These are phyloP conservation scores for Trachops cirrhosus DNA, from an alignment of 2,797 vertebrate species.

Conservation along the genomic window DNA sequence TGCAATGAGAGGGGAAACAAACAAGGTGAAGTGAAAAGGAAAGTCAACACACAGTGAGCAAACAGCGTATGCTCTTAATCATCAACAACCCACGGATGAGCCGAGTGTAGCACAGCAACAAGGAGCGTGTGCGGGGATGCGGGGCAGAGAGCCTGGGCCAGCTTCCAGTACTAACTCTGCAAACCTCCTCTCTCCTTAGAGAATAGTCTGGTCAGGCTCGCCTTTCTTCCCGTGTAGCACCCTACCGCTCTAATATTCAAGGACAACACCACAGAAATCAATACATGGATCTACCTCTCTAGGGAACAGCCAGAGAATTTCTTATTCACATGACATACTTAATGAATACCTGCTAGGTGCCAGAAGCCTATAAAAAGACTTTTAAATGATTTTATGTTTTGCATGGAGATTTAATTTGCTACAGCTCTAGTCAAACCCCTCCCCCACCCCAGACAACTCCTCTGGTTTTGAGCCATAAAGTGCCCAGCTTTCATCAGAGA, in stretches of 20 bases:
- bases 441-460: background rate
- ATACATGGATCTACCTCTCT: background rate
- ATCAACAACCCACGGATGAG: background rate
- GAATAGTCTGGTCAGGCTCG: background rate
- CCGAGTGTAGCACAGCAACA: fast-evolving
- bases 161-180: background rate
- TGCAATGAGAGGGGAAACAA: slow-evolving; percentile 58
- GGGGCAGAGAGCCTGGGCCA: background rate
- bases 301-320: background rate
- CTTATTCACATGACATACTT: background rate
- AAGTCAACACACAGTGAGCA: slow-evolving; percentile 32
- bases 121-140: fast-evolving
- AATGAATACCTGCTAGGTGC: slow-evolving; percentile 10
- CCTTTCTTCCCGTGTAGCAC: background rate
- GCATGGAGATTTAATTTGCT: slow-evolving; percentile 1
- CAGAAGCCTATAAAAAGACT: slow-evolving; percentile 43
- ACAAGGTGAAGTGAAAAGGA: slow-evolving; percentile 62
- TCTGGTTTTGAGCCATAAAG: background rate
- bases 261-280: background rate
- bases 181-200: background rate
- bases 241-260: background rate
- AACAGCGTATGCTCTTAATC: background rate
- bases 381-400: slow-evolving; percentile 2
- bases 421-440: background rate
- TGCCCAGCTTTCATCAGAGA: background rate